Conservation (phyloP, 2,113 vertebrate species). For the Prochilodus magdalenae region DNA sequence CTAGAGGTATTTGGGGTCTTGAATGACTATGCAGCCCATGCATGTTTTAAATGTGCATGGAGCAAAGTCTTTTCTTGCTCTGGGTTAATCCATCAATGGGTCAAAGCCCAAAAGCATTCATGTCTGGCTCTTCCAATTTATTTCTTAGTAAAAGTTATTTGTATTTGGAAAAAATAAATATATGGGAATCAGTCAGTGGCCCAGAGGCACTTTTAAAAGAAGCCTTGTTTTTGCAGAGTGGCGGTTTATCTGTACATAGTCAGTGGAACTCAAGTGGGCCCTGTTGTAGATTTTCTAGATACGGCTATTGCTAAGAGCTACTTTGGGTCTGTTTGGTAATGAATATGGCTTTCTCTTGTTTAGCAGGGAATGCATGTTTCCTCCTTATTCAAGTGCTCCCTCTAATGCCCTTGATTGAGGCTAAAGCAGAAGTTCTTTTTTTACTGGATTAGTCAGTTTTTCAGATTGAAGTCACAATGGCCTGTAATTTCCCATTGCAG, state of each 20-base stretch:
- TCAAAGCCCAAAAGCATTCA: neutral
- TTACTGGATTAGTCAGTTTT: conserved; percentile 11
- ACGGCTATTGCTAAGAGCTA: neutral
- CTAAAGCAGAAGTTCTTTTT: neutral
- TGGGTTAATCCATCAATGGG: neutral
- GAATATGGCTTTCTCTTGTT: neutral
- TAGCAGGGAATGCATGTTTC: neutral
- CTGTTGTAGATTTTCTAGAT: neutral
- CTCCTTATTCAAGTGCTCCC: neutral
- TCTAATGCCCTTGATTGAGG: neutral
- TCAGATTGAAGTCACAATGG: neutral
- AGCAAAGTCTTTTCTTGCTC: neutral
- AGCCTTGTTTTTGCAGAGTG: neutral
- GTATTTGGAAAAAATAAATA: neutral
- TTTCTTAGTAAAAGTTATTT: neutral
- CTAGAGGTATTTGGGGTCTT: neutral
- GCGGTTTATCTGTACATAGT: neutral
- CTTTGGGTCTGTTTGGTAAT: conserved; percentile 1
- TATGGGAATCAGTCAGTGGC: neutral
- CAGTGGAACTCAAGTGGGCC: neutral
- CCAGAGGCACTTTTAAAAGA: neutral
- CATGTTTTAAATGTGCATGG: neutral
- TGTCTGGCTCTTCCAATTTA: neutral
- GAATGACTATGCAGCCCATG: neutral
- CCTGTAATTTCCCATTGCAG: neutral